A percentile compares a stretch with the other conserved stretches of the same genome.
phyloP scores from a whole-genome alignment of 2,113 vertebrate genomes.

The Dasyprocta punctata region DNA sequence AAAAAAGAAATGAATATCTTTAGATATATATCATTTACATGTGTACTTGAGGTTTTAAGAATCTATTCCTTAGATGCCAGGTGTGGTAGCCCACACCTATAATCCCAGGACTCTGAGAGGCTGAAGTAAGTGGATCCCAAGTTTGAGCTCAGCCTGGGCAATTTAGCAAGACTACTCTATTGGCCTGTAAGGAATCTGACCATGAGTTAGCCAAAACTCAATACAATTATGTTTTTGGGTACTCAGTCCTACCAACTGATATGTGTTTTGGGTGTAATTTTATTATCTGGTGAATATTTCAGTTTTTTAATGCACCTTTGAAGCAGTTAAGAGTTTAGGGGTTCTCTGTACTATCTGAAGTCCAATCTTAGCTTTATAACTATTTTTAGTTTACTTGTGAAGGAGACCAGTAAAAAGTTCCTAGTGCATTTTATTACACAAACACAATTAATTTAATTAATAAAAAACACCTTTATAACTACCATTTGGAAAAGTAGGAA shows the following conservation, averaged over 20 bases:
- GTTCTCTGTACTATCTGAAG: not conserved
- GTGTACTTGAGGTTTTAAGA: rapidly evolving
- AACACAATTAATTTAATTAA: conserved; percentile 73
- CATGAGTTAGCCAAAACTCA: not conserved
- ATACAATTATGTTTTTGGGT: not conserved
- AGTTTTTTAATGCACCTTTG: not conserved
- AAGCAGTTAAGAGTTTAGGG: not conserved
- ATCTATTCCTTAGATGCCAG: not conserved
- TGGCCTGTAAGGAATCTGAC: not conserved
- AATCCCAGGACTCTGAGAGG: not conserved
- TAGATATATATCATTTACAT: not conserved
- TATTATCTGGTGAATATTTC: not conserved
- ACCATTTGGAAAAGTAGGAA: conserved; percentile 61
- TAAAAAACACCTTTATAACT: conserved; percentile 60
- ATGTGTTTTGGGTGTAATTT: no score
- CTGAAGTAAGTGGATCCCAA: not conserved
- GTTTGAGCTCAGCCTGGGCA: not conserved
- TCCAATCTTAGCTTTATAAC: not conserved
- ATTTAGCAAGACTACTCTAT: not conserved
- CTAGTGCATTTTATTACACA: not conserved
- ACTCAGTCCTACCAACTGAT: rapidly evolving
- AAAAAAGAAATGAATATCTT: no score
- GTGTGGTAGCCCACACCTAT: not conserved
- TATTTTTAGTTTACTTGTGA: not conserved
- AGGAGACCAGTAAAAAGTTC: not conserved